Base-by-base conservation (phyloP, 2,797 vertebrate species). In the Enteromius trimaculatus region DNA sequence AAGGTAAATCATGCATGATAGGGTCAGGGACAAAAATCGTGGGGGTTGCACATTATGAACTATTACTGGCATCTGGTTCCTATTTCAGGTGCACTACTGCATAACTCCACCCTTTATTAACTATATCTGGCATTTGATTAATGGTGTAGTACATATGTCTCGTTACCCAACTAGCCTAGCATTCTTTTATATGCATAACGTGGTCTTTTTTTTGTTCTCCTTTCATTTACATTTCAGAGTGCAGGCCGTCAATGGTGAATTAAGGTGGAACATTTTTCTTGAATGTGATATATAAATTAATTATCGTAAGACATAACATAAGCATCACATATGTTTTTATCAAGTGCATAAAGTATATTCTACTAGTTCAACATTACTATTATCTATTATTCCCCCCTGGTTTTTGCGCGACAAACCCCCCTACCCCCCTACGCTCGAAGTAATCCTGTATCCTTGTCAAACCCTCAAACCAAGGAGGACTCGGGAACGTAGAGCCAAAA, bases 21-120 rank as follows among this genome's bases (percentile, higher is more conserved):
- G 44, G 14, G 14, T 47, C 44, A 47, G 1, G 44, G 44, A 3
- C 44, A 47, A 14, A 14, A 47, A 47, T 3, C 3, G 44, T 47
- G 44, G 3, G 44, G 44, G 44, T 47, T 0, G 2, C 44, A 47
- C 44, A 47, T 3, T 13, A 14, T 47, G 86, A 85, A 85, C 3
- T 90, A 90, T 90, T 90, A 47, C 88, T 90, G 78, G 85, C 88
- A 90, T 87, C 69, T 91, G 86, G 44, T 47, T 47, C 44, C 44
- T 47, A 47, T 47, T 47, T 47, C 44, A 47, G 44, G 44, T 0
- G 3, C 44, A 47, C 14, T 14, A 47, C 13, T 14, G 13, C 8
- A n/a, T n/a, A 13, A 31, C 31, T 31, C 42, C 8, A 7, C 8
- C 8, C 42, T n/a, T n/a, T 0, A 2, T 2, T 42, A 42, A 8